These are phyloP conservation scores for Catagonus wagneri DNA, from an alignment of 2,113 vertebrate species.

Conservation along the genomic window DNA sequence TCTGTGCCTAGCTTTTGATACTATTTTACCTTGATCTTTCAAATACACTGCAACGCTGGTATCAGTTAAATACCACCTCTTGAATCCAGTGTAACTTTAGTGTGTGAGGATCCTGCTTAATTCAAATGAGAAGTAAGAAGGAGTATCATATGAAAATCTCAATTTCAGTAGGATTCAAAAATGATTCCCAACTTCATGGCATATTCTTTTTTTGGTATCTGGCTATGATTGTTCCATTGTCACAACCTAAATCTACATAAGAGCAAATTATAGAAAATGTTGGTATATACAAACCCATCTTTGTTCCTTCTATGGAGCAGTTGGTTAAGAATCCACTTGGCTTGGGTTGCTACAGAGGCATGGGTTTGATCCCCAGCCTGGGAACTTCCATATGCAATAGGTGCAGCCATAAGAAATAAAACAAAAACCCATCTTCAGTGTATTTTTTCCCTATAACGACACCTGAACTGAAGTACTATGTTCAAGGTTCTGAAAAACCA, in stretches of 20 bases:
- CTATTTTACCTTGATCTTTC: background rate
- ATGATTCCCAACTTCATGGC: background rate
- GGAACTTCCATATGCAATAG: too few species aligned
- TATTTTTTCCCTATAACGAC: background rate
- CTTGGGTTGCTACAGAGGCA: too few species aligned
- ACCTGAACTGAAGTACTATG: background rate
- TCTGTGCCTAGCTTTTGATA: background rate
- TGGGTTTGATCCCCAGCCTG: too few species aligned
- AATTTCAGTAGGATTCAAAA: constrained; percentile 10
- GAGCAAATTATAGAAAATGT: background rate
- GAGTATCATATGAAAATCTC: background rate
- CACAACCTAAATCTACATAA: background rate
- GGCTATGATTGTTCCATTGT: background rate
- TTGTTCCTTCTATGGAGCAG: background rate
- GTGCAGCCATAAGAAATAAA: too few species aligned
- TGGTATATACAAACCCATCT: background rate
- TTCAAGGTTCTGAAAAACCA: background rate
- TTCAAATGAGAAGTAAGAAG: background rate
- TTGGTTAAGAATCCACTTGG: too few species aligned
- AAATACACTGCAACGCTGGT: background rate
- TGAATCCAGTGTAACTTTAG: background rate
- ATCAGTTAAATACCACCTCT: background rate
- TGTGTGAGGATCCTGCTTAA: background rate
- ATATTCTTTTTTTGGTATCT: background rate
- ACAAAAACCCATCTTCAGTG: background rate